phyloP scores from a whole-genome alignment of 1,140 invertebrate species.

The Aradophagus sp. region DNA sequence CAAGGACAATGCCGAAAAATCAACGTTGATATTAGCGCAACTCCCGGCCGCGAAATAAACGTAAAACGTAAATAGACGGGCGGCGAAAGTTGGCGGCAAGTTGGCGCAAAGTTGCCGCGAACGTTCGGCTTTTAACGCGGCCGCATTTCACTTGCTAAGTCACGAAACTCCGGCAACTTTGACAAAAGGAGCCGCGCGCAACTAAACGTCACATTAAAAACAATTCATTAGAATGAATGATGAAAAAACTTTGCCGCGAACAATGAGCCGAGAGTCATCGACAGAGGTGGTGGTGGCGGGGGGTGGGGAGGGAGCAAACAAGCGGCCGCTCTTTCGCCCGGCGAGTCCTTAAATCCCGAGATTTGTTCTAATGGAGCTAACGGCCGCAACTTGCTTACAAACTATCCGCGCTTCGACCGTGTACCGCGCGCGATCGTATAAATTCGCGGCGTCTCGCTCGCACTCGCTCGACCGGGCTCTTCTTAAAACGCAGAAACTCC shows the following conservation, averaged over 20 bases:
- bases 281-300: too few relatives aligned
- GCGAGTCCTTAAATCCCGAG: slow-evolving; percentile 71
- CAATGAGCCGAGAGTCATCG: slow-evolving; percentile 55
- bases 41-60: too few relatives aligned
- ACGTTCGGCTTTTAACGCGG: slow-evolving; percentile 33
- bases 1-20: too few relatives aligned
- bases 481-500: slow-evolving; percentile 64
- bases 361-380: slow-evolving; percentile 75
- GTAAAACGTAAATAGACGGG: too few relatives aligned
- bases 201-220: slow-evolving; percentile 51
- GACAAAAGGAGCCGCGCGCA: slow-evolving; percentile 39
- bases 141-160: slow-evolving; percentile 24
- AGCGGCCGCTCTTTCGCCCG: slow-evolving; percentile 49
- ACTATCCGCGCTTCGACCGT: slow-evolving; percentile 63
- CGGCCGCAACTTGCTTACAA: slow-evolving; percentile 73
- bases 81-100: slow-evolving; percentile 29
- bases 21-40: too few relatives aligned
- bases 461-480: slow-evolving; percentile 13
- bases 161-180: slow-evolving; percentile 38
- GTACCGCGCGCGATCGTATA: slow-evolving; percentile 67
- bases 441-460: slow-evolving; percentile 58
- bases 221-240: slow-evolving; percentile 54
- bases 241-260: slow-evolving; percentile 52
- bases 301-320: too few relatives aligned
- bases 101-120: slow-evolving; percentile 27